These are phyloP conservation scores for Temnothorax nylanderi DNA, from an alignment of 1,140 invertebrate genomes.

Conservation along the genomic window DNA sequence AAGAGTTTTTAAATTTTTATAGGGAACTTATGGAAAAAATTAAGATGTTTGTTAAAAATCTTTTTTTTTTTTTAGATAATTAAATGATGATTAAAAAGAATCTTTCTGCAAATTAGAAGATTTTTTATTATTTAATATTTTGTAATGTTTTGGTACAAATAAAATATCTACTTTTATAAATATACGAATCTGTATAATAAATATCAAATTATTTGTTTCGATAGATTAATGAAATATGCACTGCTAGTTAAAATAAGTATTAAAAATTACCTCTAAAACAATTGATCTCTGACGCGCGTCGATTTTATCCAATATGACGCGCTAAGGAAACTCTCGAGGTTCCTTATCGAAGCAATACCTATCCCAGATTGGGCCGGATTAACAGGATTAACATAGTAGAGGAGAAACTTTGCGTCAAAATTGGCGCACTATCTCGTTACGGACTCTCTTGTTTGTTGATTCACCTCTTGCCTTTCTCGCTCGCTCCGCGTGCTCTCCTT, in stretches of 20 bases:
- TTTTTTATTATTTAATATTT: background rate
- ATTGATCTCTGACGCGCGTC: conserved; percentile 21
- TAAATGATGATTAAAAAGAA: background rate
- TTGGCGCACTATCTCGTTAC: conserved; percentile 69
- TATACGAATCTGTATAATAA: background rate
- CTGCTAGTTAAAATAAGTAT: background rate
- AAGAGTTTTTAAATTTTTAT: background rate
- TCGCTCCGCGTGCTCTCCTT: conserved; percentile 8
- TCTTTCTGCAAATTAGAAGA: background rate
- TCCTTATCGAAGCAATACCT: conserved; percentile 59
- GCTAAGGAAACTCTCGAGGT: conserved; percentile 40
- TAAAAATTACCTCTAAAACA: background rate
- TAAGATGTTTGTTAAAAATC: background rate
- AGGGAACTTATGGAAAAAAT: background rate
- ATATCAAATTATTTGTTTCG: background rate
- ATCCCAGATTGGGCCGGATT: conserved; percentile 52
- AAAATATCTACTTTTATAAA: background rate
- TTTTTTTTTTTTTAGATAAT: background rate
- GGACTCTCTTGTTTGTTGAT: conserved; percentile 72
- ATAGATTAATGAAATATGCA: background rate
- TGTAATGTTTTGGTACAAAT: conserved; percentile 9
- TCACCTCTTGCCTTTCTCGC: conserved; percentile 25
- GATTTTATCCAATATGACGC: conserved; percentile 39
- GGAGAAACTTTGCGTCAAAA: conserved; percentile 69
- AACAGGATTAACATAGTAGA: conserved; percentile 63